These are phyloP conservation scores for Clitarchus hookeri DNA, from an alignment of 2,888 invertebrate species.

Conservation along the genomic window DNA sequence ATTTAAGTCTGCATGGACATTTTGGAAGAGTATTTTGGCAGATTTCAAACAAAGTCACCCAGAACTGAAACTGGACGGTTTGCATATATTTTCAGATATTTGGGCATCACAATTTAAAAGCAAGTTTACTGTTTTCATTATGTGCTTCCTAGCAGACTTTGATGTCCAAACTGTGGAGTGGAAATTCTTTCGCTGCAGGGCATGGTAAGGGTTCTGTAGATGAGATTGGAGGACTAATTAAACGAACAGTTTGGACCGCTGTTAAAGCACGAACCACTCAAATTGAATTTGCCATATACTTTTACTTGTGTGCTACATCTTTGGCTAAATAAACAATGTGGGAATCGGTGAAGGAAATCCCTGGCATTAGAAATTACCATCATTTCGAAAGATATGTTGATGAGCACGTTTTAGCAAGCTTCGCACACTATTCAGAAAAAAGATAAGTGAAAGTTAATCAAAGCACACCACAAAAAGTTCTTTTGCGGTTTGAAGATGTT, in stretches of 20 bases:
- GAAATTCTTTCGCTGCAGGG: neutral
- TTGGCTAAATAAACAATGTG: neutral
- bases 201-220: neutral
- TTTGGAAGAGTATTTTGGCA: neutral
- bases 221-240: neutral
- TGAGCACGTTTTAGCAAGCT: neutral
- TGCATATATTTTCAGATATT: neutral
- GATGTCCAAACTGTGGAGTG: neutral
- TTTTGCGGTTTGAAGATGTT: neutral
- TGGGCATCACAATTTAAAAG: neutral
- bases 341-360: neutral
- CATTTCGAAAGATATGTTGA: neutral
- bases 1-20: neutral
- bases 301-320: conserved; percentile 16
- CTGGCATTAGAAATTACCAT: neutral
- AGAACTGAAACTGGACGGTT: neutral
- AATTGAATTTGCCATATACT: neutral
- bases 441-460: neutral
- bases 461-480: neutral
- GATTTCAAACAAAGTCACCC: neutral
- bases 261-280: neutral
- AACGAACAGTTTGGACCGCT: conserved; percentile 21
- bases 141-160: conserved; percentile 18
- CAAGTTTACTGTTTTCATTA: too few species aligned
- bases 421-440: neutral